These are phyloP conservation scores for Aphelinus atriplicis DNA, from an alignment of 1,140 invertebrate species.

Conservation along the genomic window DNA sequence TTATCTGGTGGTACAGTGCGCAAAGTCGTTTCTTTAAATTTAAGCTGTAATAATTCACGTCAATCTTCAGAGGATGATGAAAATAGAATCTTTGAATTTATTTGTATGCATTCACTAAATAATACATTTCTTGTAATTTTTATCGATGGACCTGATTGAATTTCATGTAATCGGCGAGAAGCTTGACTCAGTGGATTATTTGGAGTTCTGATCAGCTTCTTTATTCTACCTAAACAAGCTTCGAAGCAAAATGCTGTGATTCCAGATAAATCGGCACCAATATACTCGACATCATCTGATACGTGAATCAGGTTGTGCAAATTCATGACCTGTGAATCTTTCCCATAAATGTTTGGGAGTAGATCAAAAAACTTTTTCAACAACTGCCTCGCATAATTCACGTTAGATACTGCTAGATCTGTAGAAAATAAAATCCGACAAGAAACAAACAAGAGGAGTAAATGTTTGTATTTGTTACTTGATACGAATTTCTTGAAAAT, in stretches of 20 bases:
- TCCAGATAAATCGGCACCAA: constrained; percentile 30
- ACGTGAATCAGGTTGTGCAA: constrained; percentile 47
- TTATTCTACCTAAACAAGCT: constrained; percentile 33
- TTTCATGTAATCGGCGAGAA: constrained; percentile 1
- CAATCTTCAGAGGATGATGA: neutral
- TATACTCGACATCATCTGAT: constrained; percentile 43
- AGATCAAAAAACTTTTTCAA: constrained; percentile 46
- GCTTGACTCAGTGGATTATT: constrained; percentile 16
- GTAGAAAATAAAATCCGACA: constrained; percentile 39
- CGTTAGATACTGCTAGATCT: constrained; percentile 33
- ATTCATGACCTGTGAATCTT: constrained; percentile 39
- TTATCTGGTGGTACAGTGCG: constrained; percentile 39
- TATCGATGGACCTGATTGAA: neutral
- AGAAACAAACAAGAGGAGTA: constrained; percentile 39
- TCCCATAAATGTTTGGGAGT: constrained; percentile 42
- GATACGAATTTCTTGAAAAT: too few relatives aligned
- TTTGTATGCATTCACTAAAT: constrained; percentile 13
- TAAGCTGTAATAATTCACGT: constrained; percentile 23
- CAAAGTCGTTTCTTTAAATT: constrained; percentile 39
- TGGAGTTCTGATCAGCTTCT: constrained; percentile 27
- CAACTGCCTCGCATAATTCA: constrained; percentile 39
- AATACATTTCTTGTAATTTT: neutral
- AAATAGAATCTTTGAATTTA: neutral
- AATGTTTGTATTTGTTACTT: too few relatives aligned
- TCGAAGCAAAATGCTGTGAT: constrained; percentile 41